Evolutionary conservation across 2,113 vertebrate genomes (phyloP), one percentile per base, ranked within the genome.

Genomic region (mouse (Mus musculus)): DNA sequence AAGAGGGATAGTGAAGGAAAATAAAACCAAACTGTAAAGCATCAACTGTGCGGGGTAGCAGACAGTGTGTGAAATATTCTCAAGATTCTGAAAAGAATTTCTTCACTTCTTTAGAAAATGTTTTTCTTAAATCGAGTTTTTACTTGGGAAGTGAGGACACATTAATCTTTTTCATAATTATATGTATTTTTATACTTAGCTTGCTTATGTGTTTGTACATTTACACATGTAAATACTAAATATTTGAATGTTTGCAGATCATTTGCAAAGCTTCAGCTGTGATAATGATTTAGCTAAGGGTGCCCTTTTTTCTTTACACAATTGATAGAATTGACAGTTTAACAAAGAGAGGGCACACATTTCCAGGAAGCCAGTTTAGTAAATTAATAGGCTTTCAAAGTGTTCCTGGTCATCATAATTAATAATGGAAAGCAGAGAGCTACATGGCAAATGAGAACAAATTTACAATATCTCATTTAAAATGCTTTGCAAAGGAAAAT

Each of bases 401-500:
- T 92, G 24, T 7, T 96, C 52, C 72, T 87, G 91, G 52, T 67
- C 71, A 71, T 94, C 94, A 91, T 33, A 94, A 93, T 96, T 89
- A 94, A 84, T 17, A 93, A 95, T 84, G 7, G 46, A 72, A 96
- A 84, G 95, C 22, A 61, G 97, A 88, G 0, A 12, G 54, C 94
- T 72, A 86, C 95, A 73, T 96, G n/a, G 16, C 93, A 97, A 97
- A 90, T 91, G 82, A 72, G 69, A 84, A 13, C 30, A 52, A 95
- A 96, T 97, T 97, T 90, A 93, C 39, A 92, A 12, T 72, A 80
- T 77, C 90, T 97, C 96, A 63, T 93, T 97, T 69, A 93, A 94
- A 97, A 95, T 17, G n/a, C 94, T 96, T 96, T 96, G 52, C 94
- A 71, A 91, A 95, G 87, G 95, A 97, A 97, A 96, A 36, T 69